These are phyloP conservation scores for Pristionchus maxplancki DNA, from an alignment of 2,888 invertebrate species.

Conservation along the genomic window DNA sequence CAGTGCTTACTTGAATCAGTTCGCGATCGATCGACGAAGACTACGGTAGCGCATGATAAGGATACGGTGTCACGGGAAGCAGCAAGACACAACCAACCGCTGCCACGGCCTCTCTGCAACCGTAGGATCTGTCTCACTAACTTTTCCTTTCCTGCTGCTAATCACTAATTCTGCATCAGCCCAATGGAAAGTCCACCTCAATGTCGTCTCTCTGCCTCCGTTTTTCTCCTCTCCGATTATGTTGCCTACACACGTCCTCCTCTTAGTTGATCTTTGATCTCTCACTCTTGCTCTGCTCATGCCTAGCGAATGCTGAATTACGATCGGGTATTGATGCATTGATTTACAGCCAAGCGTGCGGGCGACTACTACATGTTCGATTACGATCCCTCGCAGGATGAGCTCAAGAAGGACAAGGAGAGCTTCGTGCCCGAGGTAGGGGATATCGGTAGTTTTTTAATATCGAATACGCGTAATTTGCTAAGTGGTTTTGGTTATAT, in stretches of 20 bases:
- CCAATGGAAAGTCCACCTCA: background rate
- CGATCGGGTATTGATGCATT: background rate
- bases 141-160: background rate
- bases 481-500: no score
- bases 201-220: background rate
- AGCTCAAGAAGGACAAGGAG: slow-evolving; percentile 69
- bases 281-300: slow-evolving; percentile 42
- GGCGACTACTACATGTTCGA: slow-evolving; percentile 99
- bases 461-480: no score
- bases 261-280: slow-evolving; percentile 49
- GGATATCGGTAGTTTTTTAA: background rate
- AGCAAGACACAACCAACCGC: background rate
- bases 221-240: slow-evolving; percentile 20
- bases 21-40: background rate
- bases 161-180: background rate
- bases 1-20: background rate
- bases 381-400: slow-evolving; percentile 81
- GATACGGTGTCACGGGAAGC: background rate
- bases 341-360: slow-evolving; percentile 89
- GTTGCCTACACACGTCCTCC: slow-evolving; percentile 42
- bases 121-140: slow-evolving; percentile 11
- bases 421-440: slow-evolving; percentile 74
- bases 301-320: background rate
- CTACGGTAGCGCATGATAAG: background rate
- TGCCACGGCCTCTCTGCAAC: background rate